Evolutionary conservation across 1,140 invertebrate genomes (phyloP), one percentile per base, ranked within the genome.

Genomic region (Heterodera schachtii): DNA sequence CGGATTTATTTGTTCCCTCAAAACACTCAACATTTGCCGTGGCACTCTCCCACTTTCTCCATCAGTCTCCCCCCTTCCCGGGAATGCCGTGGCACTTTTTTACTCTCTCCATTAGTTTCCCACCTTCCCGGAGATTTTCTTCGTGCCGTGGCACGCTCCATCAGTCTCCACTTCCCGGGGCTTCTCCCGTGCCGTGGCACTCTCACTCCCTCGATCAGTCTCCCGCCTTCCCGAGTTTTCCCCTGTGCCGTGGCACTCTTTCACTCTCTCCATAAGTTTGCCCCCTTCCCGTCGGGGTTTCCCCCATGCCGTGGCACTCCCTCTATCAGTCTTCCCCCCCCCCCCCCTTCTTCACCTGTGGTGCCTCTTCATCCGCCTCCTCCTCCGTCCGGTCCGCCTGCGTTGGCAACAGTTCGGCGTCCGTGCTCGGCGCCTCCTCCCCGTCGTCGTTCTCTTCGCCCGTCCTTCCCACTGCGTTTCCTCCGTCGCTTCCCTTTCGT

Each of bases 361-460:
- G 49, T 70, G 66, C 77, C 4, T 21, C 60, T 19, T 64, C 60
- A 4, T 64, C 60, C 11, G 66, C 77, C 5, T 19, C 75, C n/a
- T 76, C 46, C 21, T 76, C 75, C 19, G n/a, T 49, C 41, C n/a
- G 8, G 44, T 76, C 44, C 52, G 16, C 8, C 11, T 60, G 57
- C 16, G 69, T 71, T 11, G 69, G 69, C 69, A 71, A 46, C 41
- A 71, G n/a, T 16, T 71, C 69, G 31, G 69, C 41, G 31, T 71
- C 69, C 69, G 69, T 71, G 7, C 44, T 71, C 19, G 11, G 57
- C 31, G 31, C 69, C 13, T 71, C 69, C 11, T 60, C 75, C 9
- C 60, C 75, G 75, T 60, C 69, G 16, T 52, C 57, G 41, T 71
- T 46, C 43, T 71, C 69, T 11, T 71, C 69, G 4, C 31, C 69